Evolutionary conservation across 2,113 vertebrate species (phyloP), one percentile per base, ranked within the genome.

Genomic region (Brachyhypopomus occidentalis): DNA sequence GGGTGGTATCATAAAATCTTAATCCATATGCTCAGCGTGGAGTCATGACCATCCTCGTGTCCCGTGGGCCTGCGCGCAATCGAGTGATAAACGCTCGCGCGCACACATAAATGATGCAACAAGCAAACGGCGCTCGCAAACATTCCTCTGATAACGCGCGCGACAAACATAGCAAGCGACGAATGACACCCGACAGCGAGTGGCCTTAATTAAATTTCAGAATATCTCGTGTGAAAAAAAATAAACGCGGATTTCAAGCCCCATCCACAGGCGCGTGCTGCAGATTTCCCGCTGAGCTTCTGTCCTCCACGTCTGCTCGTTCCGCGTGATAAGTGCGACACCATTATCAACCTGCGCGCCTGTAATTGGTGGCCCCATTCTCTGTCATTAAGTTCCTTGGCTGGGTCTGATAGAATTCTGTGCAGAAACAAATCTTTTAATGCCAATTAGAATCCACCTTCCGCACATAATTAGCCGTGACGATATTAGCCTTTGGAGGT

Each of bases 21-120:
- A 82, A 85, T 80, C 72, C 80, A 83, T 85, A 83, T 77, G 80
- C 78, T 83, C 69, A 72, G 64, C 72, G 69, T 25, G 76, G 66
- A 79, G 67, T 71, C 80, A 83, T 83, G 77, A 80, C 59, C 77
- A 72, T 34, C 55, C 52, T 45, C 30, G 19, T 36, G 22, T 62
- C 78, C 80, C 19, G 14, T 72, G 72, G 80, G 74, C 19, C 64
- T 23, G 34, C 71, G 77, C 60, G n/a, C 75, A 73, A 75, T 67
- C 79, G 59, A 75, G 59, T 11, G 62, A 75, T 59, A 75, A 81
- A 69, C 34, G 17, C 27, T 64, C 25, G 4, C 8, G 45, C n/a
- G 30, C 60, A 66, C 79, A 74, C 79, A 74, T 55, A 66, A 25
- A 80, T 66, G 41, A 66, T 27, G 75, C 11, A 75, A 81, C 69